phyloP scores from a whole-genome alignment of 2,888 invertebrate genomes.

The Hirtodrosophila trivittata region DNA sequence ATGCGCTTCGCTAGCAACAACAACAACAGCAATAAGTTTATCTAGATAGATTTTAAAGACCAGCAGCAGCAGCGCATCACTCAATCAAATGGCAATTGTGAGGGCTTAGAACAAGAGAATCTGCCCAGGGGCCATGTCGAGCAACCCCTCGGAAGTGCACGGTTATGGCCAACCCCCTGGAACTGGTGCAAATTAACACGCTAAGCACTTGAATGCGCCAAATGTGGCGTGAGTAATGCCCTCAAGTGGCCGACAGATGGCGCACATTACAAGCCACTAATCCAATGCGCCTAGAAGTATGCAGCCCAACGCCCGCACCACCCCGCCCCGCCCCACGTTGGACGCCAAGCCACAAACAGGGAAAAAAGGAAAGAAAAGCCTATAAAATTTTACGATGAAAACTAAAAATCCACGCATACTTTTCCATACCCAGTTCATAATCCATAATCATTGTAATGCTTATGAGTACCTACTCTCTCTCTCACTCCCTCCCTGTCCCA shows the following conservation, averaged over 20 bases:
- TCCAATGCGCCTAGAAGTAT: conserved; percentile 41
- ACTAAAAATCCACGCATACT: conserved; percentile 59
- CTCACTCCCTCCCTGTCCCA: conserved; percentile 33
- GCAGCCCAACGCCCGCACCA: not conserved
- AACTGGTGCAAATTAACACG: conserved; percentile 82
- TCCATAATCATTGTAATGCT: conserved; percentile 35
- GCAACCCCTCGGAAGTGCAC: conserved; percentile 17
- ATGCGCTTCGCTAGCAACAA: conserved; percentile 42
- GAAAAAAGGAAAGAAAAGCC: conserved; percentile 1
- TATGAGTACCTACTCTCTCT: not conserved
- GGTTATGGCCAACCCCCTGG: conserved; percentile 29
- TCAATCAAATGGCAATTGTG: conserved; percentile 82
- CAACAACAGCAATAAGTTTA: conserved; percentile 45
- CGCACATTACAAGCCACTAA: conserved; percentile 74
- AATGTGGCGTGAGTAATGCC: conserved; percentile 82
- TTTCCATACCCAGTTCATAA: conserved; percentile 16
- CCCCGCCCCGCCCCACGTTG: conserved; percentile 6
- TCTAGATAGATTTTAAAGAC: conserved; percentile 13
- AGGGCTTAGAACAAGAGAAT: conserved; percentile 65
- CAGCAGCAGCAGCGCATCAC: conserved; percentile 65
- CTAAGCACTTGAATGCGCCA: conserved; percentile 82
- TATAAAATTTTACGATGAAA: conserved; percentile 55
- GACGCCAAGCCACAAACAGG: conserved; percentile 10
- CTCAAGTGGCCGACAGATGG: conserved; percentile 74
- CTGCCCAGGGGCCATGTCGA: conserved; percentile 28